A percentile compares a stretch with the other conserved stretches of the same genome.
Conservation (phyloP, 2,888 invertebrate species). For the Xestobium rufovillosum region DNA sequence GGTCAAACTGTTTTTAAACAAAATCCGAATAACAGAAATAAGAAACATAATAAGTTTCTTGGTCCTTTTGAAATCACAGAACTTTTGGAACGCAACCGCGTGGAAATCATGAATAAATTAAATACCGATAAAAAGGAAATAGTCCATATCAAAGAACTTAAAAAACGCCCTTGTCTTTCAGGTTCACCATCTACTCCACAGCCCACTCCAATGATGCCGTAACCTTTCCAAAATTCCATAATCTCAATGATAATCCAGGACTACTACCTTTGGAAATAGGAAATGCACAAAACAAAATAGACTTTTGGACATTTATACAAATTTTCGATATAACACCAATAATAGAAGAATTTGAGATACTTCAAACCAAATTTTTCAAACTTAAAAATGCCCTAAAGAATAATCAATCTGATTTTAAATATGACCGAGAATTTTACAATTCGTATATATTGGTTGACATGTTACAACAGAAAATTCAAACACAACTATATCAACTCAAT, state of each 20-base stretch:
- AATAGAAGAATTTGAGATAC: too few relatives aligned
- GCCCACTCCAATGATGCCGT: too few relatives aligned
- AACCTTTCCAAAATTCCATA: too few relatives aligned
- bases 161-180: too few relatives aligned
- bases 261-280: background rate
- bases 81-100: background rate
- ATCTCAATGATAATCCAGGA: background rate
- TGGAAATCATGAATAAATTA: background rate
- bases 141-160: conserved; percentile 1
- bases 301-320: background rate
- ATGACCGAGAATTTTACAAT: too few relatives aligned
- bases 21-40: conserved; percentile 9
- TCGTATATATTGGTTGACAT: too few relatives aligned
- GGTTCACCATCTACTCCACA: too few relatives aligned
- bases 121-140: background rate
- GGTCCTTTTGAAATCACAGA: conserved; percentile 11
- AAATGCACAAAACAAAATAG: background rate
- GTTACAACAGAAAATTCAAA: too few relatives aligned
- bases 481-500: too few relatives aligned
- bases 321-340: background rate
- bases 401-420: too few relatives aligned
- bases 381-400: too few relatives aligned
- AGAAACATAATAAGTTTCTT: conserved; percentile 13
- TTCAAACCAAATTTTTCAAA: too few relatives aligned
- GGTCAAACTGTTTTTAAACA: conserved; percentile 12